phyloP scores from a whole-genome alignment of 2,113 vertebrate species.

The Turdus rufiventris region DNA sequence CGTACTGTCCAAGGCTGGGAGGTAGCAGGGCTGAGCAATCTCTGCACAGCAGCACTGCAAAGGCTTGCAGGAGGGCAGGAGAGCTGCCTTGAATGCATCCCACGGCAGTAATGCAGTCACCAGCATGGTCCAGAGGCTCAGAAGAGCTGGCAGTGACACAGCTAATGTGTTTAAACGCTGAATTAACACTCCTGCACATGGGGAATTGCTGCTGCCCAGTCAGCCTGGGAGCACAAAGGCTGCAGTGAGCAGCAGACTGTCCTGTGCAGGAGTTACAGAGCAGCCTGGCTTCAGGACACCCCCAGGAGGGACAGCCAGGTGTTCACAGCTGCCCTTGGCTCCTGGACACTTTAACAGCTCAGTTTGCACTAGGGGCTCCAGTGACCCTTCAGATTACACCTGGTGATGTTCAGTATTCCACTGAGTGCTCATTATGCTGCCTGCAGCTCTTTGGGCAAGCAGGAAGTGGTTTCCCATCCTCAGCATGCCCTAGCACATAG shows the following conservation, averaged over 20 bases:
- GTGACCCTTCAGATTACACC: not conserved
- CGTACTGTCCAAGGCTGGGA: not conserved
- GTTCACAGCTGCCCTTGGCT: not conserved
- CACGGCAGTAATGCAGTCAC: not conserved
- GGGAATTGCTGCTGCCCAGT: too few species aligned
- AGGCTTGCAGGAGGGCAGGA: not conserved
- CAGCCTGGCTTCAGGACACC: not conserved
- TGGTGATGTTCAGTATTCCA: not conserved
- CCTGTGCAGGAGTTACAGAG: not conserved
- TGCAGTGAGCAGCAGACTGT: not conserved
- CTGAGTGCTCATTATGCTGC: not conserved
- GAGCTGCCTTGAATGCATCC: not conserved
- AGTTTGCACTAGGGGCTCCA: not conserved
- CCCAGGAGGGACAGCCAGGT: not conserved
- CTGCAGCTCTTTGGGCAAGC: not conserved
- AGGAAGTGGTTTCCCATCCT: constrained; percentile 19
- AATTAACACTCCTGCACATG: not conserved
- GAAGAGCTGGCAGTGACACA: not conserved
- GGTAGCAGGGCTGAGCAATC: fast-evolving
- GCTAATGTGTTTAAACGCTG: not conserved
- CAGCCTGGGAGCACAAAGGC: not conserved
- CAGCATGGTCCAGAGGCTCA: not conserved
- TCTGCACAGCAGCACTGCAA: not conserved
- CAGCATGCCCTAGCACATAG: not conserved
- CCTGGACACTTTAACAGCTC: not conserved